Evolutionary conservation across 1,140 invertebrate genomes (phyloP).

Genomic region (Triops cancriformis): DNA sequence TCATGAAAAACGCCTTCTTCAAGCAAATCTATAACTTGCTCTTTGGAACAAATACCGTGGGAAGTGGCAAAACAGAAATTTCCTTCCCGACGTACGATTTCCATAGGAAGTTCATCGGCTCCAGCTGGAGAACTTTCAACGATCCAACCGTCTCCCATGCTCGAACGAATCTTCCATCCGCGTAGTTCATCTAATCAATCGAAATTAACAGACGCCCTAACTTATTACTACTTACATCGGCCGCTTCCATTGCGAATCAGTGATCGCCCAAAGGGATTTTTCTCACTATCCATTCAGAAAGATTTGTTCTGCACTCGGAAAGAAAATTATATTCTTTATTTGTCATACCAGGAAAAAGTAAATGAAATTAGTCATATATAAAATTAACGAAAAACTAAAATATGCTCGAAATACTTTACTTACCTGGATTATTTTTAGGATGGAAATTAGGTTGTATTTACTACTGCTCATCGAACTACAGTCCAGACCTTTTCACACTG

Average conservation of each 20-base stretch:
- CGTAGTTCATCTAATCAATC: slow-evolving; percentile 24
- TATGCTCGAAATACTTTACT: too few relatives aligned
- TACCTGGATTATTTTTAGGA: too few relatives aligned
- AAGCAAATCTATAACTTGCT: slow-evolving; percentile 39
- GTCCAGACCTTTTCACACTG: too few relatives aligned
- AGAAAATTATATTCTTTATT: too few relatives aligned
- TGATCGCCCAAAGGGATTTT: slow-evolving; percentile 39
- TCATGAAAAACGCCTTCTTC: slow-evolving; percentile 36
- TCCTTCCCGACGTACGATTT: slow-evolving; percentile 16
- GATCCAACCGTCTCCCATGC: slow-evolving; percentile 36
- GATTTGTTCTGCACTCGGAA: too few relatives aligned
- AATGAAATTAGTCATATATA: too few relatives aligned
- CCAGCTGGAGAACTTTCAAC: slow-evolving; percentile 35
- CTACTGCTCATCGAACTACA: too few relatives aligned
- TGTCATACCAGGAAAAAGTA: too few relatives aligned
- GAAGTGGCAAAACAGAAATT: slow-evolving; percentile 43
- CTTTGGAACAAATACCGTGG: slow-evolving; percentile 37
- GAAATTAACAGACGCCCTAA: not conserved
- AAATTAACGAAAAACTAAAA: too few relatives aligned
- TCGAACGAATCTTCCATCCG: slow-evolving; percentile 36
- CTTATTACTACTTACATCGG: slow-evolving; percentile 30
- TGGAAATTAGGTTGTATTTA: too few relatives aligned
- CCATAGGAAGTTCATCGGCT: slow-evolving; percentile 28
- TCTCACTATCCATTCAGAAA: too few relatives aligned
- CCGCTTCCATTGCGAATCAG: slow-evolving; percentile 43